Conservation (phyloP, 2,113 vertebrate species). For the Myrmecobius fasciatus region DNA sequence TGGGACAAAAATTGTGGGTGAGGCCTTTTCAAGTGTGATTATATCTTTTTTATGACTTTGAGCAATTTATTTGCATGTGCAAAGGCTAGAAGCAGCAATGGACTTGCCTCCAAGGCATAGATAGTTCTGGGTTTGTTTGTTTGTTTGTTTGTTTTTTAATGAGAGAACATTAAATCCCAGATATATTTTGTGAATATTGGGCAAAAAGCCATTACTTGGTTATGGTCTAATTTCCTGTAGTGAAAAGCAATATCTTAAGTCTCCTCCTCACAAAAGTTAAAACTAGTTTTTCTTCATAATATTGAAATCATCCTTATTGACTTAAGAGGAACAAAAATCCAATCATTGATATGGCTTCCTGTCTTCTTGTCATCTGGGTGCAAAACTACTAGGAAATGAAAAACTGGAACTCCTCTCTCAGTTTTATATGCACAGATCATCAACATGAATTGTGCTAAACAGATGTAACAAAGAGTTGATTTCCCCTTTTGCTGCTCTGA, state of each 20-base stretch:
- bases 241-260: background rate
- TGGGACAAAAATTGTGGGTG: background rate
- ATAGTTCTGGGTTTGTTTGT: background rate
- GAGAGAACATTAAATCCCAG: background rate
- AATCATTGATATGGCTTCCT: background rate
- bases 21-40: background rate
- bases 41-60: background rate
- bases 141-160: background rate
- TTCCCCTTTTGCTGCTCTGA: background rate
- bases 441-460: background rate
- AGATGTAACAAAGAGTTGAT: background rate
- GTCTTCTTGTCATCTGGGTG: background rate
- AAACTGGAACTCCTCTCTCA: background rate
- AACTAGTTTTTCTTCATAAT: background rate
- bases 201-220: background rate
- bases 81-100: background rate
- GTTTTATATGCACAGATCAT: background rate
- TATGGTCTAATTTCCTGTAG: background rate
- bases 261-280: background rate
- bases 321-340: background rate
- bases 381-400: background rate
- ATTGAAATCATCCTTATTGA: background rate
- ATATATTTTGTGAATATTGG: background rate
- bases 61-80: background rate
- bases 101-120: background rate